Conservation (phyloP, 1,140 invertebrate species). For the Rhagoletis zephyria region DNA sequence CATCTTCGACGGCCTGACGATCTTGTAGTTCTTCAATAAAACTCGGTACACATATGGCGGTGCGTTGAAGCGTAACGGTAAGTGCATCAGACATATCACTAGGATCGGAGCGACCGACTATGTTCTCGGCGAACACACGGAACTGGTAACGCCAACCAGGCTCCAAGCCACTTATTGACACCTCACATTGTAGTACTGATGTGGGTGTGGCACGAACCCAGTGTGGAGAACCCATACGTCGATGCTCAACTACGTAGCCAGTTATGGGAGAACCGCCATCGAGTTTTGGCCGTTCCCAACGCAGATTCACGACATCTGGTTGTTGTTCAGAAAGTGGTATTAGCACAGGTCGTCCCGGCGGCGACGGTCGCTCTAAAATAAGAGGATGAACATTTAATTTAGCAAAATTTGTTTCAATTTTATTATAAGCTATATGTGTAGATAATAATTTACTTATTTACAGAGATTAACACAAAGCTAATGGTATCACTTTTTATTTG, state of each 20-base stretch:
- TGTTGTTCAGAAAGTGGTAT: conserved; percentile 81
- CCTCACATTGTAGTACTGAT: conserved; percentile 80
- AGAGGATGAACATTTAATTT: neutral
- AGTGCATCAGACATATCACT: conserved; percentile 85
- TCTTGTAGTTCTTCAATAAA: conserved; percentile 81
- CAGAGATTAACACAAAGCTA: too few species aligned
- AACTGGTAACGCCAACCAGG: conserved; percentile 92
- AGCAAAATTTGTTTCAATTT: too few species aligned
- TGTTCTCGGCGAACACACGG: conserved; percentile 89
- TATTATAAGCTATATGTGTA: too few species aligned
- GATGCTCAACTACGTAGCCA: conserved; percentile 87
- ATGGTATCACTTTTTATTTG: too few species aligned
- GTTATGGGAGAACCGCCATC: conserved; percentile 92
- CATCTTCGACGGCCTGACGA: conserved; percentile 82
- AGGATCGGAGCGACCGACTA: conserved; percentile 84
- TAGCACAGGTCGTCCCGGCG: conserved; percentile 84
- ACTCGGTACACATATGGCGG: conserved; percentile 78
- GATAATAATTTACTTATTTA: too few species aligned
- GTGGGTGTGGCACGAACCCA: conserved; percentile 84
- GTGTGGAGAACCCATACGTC: conserved; percentile 82
- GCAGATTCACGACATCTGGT: conserved; percentile 88
- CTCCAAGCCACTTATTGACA: conserved; percentile 84
- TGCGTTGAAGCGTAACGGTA: conserved; percentile 81
- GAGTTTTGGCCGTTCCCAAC: conserved; percentile 85
- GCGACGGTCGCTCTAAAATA: conserved; percentile 81